phyloP scores from a whole-genome alignment of 2,797 vertebrate genomes.

The Gorsachius magnificus region DNA sequence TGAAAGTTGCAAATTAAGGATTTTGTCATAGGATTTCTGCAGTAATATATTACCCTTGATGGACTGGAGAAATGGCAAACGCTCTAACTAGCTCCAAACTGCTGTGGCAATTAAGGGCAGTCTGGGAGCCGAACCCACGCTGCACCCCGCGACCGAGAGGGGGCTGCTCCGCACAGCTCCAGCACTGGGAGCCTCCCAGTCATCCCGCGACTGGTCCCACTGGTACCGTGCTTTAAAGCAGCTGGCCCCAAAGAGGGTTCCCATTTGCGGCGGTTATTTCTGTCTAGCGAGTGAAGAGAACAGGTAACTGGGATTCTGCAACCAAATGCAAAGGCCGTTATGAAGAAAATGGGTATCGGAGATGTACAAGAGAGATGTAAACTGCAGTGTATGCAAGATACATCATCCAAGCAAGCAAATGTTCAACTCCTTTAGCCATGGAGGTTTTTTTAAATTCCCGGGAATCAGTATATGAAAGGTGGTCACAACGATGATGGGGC shows the following conservation, averaged over 20 bases:
- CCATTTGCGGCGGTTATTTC: rapidly evolving
- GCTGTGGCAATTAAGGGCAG: not conserved
- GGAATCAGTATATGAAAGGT: not conserved
- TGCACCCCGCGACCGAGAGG: not conserved
- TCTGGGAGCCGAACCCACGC: not conserved
- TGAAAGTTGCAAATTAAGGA: not conserved
- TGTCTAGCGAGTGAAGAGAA: not conserved
- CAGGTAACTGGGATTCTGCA: not conserved
- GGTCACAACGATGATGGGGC: not conserved
- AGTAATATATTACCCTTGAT: not conserved
- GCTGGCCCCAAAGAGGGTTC: not conserved
- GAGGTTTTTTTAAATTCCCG: not conserved
- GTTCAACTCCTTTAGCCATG: not conserved
- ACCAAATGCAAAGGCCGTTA: not conserved
- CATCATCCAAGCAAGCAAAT: not conserved
- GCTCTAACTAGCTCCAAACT: not conserved
- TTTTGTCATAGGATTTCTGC: not conserved
- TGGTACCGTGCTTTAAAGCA: not conserved
- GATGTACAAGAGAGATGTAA: not conserved
- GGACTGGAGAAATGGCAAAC: not conserved
- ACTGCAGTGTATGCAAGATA: not conserved
- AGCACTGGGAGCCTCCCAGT: not conserved
- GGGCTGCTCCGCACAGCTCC: rapidly evolving
- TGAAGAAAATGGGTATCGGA: not conserved
- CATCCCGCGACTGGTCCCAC: not conserved